A percentile compares a stretch with the other conserved stretches of the same genome.
These are phyloP conservation scores for Eueides isabella DNA, from an alignment of 1,140 invertebrate genomes.

Conservation along the genomic window DNA sequence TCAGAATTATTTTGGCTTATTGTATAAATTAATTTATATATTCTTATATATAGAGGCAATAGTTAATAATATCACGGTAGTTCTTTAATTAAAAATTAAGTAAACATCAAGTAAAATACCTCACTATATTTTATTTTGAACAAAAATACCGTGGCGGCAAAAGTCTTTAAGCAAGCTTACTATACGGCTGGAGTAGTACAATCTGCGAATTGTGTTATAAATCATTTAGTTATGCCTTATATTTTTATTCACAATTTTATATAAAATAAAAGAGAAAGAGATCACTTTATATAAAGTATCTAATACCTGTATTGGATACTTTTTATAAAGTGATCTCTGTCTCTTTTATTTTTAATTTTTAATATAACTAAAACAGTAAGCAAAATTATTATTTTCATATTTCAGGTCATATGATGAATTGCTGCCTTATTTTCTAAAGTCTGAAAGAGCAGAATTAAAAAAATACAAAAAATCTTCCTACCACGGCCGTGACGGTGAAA, in stretches of 20 bases:
- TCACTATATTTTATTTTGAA: neutral
- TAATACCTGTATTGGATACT: too few relatives aligned
- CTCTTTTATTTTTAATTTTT: too few relatives aligned
- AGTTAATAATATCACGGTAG: too few relatives aligned
- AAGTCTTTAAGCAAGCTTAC: constrained; percentile 1
- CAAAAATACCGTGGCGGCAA: neutral
- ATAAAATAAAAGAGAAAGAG: neutral
- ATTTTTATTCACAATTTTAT: too few relatives aligned
- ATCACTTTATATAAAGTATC: neutral
- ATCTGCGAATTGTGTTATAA: neutral
- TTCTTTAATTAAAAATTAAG: too few relatives aligned
- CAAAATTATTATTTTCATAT: constrained; percentile 15
- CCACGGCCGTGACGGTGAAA: constrained; percentile 82
- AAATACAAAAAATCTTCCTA: constrained; percentile 81
- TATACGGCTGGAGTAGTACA: neutral
- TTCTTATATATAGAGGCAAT: too few relatives aligned
- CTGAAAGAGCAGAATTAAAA: constrained; percentile 82
- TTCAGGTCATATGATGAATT: constrained; percentile 87
- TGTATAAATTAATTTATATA: too few relatives aligned
- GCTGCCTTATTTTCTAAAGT: constrained; percentile 86
- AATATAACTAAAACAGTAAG: neutral
- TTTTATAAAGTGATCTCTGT: neutral
- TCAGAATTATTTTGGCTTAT: too few relatives aligned
- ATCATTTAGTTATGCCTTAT: neutral
- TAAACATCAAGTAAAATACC: neutral